Percentiles rank a stretch among this genome's conserved stretches.
phyloP scores from a whole-genome alignment of 2,888 invertebrate genomes.

The Minunthozetes semirufus region DNA sequence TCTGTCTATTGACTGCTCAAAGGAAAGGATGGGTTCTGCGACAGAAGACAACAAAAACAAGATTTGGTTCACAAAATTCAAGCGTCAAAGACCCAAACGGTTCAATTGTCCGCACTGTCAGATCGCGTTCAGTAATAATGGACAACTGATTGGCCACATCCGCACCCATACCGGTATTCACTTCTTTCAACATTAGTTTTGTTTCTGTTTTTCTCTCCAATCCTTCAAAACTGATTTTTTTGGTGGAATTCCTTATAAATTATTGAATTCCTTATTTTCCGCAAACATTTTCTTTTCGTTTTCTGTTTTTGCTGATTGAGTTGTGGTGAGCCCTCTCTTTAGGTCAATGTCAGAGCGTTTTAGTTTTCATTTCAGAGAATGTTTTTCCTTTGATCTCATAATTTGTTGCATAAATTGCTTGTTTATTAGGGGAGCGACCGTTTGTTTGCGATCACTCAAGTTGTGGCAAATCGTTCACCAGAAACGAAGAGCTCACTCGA shows the following conservation, averaged over 20 bases:
- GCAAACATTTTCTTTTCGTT: neutral
- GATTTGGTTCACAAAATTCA: slow-evolving; percentile 9
- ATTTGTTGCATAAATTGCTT: neutral
- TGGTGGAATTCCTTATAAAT: neutral
- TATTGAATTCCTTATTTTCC: neutral
- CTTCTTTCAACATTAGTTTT: neutral
- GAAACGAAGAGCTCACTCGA: slow-evolving; percentile 84
- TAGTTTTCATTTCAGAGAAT: slow-evolving; percentile 25
- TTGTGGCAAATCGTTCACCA: slow-evolving; percentile 81
- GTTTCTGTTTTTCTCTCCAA: neutral
- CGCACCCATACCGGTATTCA: slow-evolving; percentile 71
- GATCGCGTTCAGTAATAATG: slow-evolving; percentile 87
- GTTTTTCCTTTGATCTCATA: slow-evolving; percentile 36
- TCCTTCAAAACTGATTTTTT: neutral
- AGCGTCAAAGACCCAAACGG: slow-evolving; percentile 48
- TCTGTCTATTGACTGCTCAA: neutral
- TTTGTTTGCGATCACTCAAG: slow-evolving; percentile 76
- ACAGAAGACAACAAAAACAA: neutral
- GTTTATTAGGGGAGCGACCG: slow-evolving; percentile 65
- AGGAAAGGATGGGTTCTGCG: neutral
- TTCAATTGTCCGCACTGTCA: slow-evolving; percentile 63
- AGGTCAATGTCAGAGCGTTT: slow-evolving; percentile 10
- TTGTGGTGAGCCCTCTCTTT: neutral
- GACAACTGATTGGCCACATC: slow-evolving; percentile 80
- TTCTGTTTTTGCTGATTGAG: neutral